Evolutionary conservation across 2,113 vertebrate genomes (phyloP).

Genomic region (Acanthochromis polyacanthus): DNA sequence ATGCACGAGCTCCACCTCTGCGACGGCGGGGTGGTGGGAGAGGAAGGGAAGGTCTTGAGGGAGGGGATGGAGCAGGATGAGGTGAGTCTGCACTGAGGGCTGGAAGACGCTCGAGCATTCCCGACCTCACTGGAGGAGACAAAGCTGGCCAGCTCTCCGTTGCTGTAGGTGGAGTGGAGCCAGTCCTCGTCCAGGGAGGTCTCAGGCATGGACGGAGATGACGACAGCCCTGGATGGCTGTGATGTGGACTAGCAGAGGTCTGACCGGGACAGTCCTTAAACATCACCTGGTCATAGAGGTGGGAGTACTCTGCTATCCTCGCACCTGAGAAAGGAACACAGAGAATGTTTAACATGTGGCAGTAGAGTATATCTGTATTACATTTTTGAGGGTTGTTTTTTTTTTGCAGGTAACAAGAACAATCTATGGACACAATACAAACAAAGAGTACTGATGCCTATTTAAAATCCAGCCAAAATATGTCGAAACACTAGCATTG

Average conservation of each 20-base stretch:
- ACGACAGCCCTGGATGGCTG: slow-evolving; percentile 65
- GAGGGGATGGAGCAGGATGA: slow-evolving; percentile 89
- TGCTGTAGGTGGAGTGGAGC: slow-evolving; percentile 94
- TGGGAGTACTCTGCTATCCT: slow-evolving; percentile 98
- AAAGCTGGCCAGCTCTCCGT: slow-evolving; percentile 91
- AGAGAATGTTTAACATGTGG: background rate
- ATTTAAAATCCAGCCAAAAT: too few relatives aligned
- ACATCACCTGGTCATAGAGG: slow-evolving; percentile 96
- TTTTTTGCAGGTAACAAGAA: background rate
- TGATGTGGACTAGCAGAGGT: slow-evolving; percentile 69
- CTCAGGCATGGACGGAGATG: slow-evolving; percentile 80
- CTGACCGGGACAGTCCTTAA: slow-evolving; percentile 85
- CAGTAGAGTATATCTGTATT: background rate
- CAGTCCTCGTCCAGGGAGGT: slow-evolving; percentile 88
- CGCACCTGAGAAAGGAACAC: slow-evolving; percentile 87
- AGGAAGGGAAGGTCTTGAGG: slow-evolving; percentile 81
- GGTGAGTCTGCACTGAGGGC: slow-evolving; percentile 77
- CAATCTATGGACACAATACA: background rate
- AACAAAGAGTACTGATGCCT: background rate
- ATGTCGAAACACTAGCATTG: background rate
- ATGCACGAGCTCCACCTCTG: slow-evolving; percentile 92
- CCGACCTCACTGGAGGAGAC: slow-evolving; percentile 81
- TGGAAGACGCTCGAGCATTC: slow-evolving; percentile 58
- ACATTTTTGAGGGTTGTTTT: background rate
- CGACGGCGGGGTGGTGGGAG: slow-evolving; percentile 69